These are phyloP conservation scores for Megalonaias nervosa DNA, from an alignment of 1,140 invertebrate species.

Conservation along the genomic window DNA sequence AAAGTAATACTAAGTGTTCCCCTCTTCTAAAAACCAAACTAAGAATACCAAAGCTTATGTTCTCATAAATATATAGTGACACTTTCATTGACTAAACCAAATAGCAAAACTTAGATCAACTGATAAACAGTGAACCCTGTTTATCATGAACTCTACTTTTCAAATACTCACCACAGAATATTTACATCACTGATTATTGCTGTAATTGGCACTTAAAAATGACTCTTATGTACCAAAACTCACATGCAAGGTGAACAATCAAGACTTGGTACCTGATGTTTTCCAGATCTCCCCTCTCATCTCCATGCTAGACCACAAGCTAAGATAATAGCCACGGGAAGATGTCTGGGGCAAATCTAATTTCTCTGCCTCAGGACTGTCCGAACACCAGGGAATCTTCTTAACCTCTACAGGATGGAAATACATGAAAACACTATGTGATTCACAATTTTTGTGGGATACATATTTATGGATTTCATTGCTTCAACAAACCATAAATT, in stretches of 20 bases:
- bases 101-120: too few relatives aligned
- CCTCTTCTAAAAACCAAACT: too few relatives aligned
- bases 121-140: neutral
- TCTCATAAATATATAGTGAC: too few relatives aligned
- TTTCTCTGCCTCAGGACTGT: conserved; percentile 16
- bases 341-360: conserved; percentile 37
- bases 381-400: conserved; percentile 18
- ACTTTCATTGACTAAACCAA: too few relatives aligned
- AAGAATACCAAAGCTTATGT: too few relatives aligned
- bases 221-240: neutral
- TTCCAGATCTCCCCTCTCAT: conserved; percentile 20
- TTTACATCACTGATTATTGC: neutral
- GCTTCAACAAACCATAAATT: neutral
- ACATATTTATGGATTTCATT: neutral
- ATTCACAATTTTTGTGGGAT: neutral
- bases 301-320: conserved; percentile 41
- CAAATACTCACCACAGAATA: too few relatives aligned
- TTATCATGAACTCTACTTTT: neutral
- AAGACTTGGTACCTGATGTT: conserved; percentile 18
- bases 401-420: conserved; percentile 4
- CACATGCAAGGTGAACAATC: neutral
- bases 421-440: neutral
- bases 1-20: too few relatives aligned
- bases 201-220: neutral
- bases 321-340: conserved; percentile 35